Evolutionary conservation across 2,113 vertebrate species (phyloP).

Genomic region (Pelvicachromis taeniatus): DNA sequence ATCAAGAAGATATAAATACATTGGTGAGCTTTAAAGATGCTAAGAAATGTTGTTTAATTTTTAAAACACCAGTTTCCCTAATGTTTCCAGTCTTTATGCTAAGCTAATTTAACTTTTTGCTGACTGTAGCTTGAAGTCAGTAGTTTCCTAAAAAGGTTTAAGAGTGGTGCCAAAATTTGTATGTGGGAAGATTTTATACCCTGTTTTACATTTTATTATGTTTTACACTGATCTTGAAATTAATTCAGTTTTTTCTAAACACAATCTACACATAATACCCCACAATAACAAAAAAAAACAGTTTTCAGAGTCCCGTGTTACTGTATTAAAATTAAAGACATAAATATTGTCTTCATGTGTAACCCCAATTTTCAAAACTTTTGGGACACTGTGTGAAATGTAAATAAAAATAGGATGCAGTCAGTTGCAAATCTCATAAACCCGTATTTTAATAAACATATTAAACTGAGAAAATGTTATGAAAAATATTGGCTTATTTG

Average conservation of each 20-base stretch:
- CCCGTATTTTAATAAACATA: background rate
- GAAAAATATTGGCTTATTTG: background rate
- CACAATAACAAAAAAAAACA: background rate
- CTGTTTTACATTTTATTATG: background rate
- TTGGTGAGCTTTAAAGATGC: background rate
- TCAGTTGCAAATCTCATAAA: background rate
- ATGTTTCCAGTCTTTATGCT: background rate
- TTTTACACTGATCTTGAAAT: background rate
- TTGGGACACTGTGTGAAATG: background rate
- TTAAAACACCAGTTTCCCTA: background rate
- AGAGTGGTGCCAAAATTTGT: background rate
- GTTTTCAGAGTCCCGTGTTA: background rate
- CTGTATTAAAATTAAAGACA: background rate
- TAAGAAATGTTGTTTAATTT: background rate
- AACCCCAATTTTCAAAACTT: background rate
- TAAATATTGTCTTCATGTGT: background rate
- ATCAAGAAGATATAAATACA: background rate
- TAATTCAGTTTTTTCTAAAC: background rate
- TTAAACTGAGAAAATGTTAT: background rate
- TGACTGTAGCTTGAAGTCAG: background rate
- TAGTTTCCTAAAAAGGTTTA: background rate
- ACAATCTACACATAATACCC: background rate
- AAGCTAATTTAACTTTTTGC: background rate
- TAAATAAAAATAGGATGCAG: background rate
- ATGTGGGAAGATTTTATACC: background rate